Percentiles rank a stretch among this genome's conserved stretches.
Evolutionary conservation across 2,888 invertebrate species (phyloP).

Genomic region (Nomada ruficornis): DNA sequence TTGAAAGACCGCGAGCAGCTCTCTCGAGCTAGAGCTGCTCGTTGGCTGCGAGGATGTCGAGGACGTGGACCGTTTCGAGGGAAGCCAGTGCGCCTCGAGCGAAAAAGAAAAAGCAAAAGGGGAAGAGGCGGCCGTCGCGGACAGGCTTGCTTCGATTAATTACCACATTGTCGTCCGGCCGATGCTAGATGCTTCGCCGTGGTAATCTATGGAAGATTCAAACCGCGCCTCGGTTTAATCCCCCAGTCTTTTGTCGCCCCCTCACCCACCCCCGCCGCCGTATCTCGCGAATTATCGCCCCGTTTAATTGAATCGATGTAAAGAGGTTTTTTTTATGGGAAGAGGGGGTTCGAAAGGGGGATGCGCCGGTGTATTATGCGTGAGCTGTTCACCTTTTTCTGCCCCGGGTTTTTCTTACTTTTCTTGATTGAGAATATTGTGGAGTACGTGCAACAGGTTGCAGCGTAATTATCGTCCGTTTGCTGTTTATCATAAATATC

Average conservation of each 20-base stretch:
- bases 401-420: not conserved
- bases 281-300: slow-evolving; percentile 33
- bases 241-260: slow-evolving; percentile 67
- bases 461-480: no score
- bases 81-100: slow-evolving; percentile 66
- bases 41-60: slow-evolving; percentile 75
- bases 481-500: no score
- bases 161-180: slow-evolving; percentile 83
- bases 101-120: slow-evolving; percentile 64
- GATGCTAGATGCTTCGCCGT: slow-evolving; percentile 76
- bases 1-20: slow-evolving; percentile 83
- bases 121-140: slow-evolving; percentile 68
- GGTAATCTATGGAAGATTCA: slow-evolving; percentile 75
- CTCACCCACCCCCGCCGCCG: not conserved
- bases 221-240: slow-evolving; percentile 75
- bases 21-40: slow-evolving; percentile 74
- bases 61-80: slow-evolving; percentile 77
- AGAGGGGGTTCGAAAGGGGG: no score
- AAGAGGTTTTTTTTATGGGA: not conserved
- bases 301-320: slow-evolving; percentile 43
- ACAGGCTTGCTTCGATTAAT: slow-evolving; percentile 82
- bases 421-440: not conserved
- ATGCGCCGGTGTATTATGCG: not conserved
- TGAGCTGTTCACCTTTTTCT: not conserved
- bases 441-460: no score